Base-by-base conservation (phyloP, 2,797 vertebrate species). In the Sebastes reedi region DNA sequence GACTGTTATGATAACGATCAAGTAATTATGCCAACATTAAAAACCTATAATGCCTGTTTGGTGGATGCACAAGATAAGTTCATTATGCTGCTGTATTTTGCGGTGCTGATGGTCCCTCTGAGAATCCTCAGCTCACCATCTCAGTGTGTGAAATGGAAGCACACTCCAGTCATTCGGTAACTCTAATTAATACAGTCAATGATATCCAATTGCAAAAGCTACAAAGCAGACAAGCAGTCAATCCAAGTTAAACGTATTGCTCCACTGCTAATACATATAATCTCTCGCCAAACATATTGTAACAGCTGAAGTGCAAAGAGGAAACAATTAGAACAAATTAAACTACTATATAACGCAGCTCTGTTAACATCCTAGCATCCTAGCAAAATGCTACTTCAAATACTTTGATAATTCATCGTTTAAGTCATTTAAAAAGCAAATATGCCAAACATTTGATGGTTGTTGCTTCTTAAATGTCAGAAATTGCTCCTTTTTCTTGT, bases 1-100 rank as follows among this genome's bases (percentile, higher is more conserved):
- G 67, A 30, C 56, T 72, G 67, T 76, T 81, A 65, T 70, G 54
- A 79, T 85, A 75, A 90, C 27, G 36, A 80, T 72, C 62, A 59
- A 72, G 50, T 71, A 81, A 90, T 90, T 87, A 90, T 22, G 9
- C 39, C 25, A 7, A 61, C 87, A 88, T 91, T 88, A 87, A 86
- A 91, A 89, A 83, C 25, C 68, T 59, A 75, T 87, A 75, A 84
- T 52, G 71, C 13, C 18, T 85, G 50, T 79, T 75, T 72, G 72
- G 60, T 52, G 74, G 39, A 75, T 86, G 55, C 65, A 74, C 80
- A 65, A 73, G 73, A 85, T 75, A 71, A 62, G 70, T 84, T 88
- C 14, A 79, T 88, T 58, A 78, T 76, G 50, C 56, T 71, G 39
- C 8, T 82, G 67, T 67, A 56, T 74, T 78, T 79, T 52, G 65